Evolutionary conservation across 2,888 invertebrate genomes (phyloP).

Genomic region (Rugalucina vietnamica): DNA sequence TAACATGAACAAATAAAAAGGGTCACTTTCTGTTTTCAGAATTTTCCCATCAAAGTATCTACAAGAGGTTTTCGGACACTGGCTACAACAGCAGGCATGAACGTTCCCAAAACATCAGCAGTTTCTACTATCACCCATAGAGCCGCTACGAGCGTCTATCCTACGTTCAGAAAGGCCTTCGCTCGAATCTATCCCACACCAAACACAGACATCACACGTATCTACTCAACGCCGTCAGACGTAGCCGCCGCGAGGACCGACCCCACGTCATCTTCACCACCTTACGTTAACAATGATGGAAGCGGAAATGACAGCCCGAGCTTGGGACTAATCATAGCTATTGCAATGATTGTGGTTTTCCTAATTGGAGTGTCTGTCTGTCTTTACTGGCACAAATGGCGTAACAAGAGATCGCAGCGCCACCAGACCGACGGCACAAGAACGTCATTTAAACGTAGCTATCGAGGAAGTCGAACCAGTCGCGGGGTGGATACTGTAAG

Average conservation of each 20-base stretch:
- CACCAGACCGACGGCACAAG: constrained; percentile 35
- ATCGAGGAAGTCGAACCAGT: constrained; percentile 42
- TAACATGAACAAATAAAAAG: too few species aligned
- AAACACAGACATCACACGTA: too few species aligned
- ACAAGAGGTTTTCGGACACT: too few species aligned
- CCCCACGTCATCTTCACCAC: neutral
- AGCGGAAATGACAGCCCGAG: constrained; percentile 51
- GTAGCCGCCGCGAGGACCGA: neutral
- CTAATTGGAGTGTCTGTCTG: constrained; percentile 64
- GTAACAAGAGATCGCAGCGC: constrained; percentile 56
- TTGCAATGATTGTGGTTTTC: constrained; percentile 67
- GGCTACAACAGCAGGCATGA: too few species aligned
- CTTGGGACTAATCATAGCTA: constrained; percentile 69
- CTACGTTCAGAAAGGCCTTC: too few species aligned
- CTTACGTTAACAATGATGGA: neutral
- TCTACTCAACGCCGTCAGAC: neutral
- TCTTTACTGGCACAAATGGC: constrained; percentile 71
- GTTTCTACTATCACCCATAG: too few species aligned
- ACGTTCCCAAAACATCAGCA: too few species aligned
- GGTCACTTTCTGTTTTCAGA: too few species aligned
- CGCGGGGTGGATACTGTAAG: constrained; percentile 59
- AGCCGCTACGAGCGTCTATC: too few species aligned
- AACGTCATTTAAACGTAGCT: constrained; percentile 57
- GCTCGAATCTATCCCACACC: too few species aligned
- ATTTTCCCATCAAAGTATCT: too few species aligned